Evolutionary conservation across 2,888 invertebrate genomes (phyloP).

Genomic region (Andrena haemorrhoa): DNA sequence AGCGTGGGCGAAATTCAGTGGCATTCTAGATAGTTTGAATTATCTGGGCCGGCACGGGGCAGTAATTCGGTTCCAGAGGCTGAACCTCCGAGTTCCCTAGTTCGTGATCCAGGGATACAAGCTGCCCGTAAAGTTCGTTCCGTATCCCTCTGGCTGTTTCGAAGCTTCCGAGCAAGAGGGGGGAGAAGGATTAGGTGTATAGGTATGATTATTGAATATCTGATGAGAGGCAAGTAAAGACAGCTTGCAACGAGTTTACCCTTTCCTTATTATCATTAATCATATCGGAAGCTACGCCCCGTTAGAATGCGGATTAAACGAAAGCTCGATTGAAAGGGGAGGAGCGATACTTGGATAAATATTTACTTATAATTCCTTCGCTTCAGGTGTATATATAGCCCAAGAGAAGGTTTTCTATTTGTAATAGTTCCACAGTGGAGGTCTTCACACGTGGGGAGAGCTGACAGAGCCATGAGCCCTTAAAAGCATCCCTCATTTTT

Average conservation of each 20-base stretch:
- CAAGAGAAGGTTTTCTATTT: background rate
- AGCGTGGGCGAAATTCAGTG: constrained; percentile 3
- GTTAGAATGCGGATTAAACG: background rate
- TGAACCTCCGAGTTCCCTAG: constrained; percentile 23
- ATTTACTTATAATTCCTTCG: background rate
- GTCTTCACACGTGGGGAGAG: background rate
- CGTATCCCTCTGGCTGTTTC: constrained; percentile 19
- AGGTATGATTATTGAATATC: constrained; percentile 24
- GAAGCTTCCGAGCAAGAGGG: constrained; percentile 9
- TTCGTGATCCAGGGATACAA: constrained; percentile 38
- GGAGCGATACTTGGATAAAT: no score
- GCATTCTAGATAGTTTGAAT: constrained; percentile 17
- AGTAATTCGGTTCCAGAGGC: constrained; percentile 17
- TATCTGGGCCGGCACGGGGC: constrained; percentile 16
- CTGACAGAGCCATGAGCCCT: background rate
- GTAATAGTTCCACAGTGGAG: constrained; percentile 4
- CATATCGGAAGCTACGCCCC: background rate
- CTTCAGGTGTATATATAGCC: no score
- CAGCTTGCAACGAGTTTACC: constrained; percentile 2
- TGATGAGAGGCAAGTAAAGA: constrained; percentile 23
- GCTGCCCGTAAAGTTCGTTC: constrained; percentile 41
- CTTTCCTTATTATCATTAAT: background rate
- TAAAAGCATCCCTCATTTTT: constrained; percentile 26
- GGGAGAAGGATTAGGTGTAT: constrained; percentile 12
- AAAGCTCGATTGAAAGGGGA: background rate